phyloP scores from a whole-genome alignment of 2,113 vertebrate genomes.

The Microcebus ravelobensis region DNA sequence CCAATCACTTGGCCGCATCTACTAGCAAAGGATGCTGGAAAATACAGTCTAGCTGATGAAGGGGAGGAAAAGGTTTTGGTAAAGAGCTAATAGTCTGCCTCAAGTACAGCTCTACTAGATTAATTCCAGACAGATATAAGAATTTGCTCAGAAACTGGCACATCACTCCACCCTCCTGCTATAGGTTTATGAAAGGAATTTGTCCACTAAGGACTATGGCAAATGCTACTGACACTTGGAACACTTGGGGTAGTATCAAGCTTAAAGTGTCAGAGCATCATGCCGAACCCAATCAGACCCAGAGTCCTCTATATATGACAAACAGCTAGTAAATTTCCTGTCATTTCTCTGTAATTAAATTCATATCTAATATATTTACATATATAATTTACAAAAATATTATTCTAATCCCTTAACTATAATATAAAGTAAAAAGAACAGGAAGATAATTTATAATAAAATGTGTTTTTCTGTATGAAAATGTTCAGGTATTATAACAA shows the following conservation, averaged over 20 bases:
- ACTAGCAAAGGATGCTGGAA: neutral
- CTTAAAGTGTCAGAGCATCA: neutral
- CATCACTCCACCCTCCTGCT: neutral
- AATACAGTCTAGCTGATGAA: neutral
- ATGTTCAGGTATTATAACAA: slow-evolving; percentile 68
- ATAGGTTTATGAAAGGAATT: neutral
- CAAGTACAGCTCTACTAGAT: neutral
- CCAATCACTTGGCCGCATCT: neutral
- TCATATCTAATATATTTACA: neutral
- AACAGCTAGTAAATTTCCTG: neutral
- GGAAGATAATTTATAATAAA: slow-evolving; percentile 35
- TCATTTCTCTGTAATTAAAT: slow-evolving; percentile 3
- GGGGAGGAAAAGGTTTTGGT: neutral
- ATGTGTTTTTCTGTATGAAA: slow-evolving; percentile 54
- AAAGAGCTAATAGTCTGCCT: neutral
- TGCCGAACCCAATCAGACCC: neutral
- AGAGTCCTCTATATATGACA: neutral
- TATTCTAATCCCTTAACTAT: neutral
- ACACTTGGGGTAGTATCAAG: neutral
- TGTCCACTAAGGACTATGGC: neutral
- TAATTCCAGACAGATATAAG: neutral
- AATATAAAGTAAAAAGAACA: slow-evolving; percentile 31
- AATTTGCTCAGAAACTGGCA: neutral
- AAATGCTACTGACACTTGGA: neutral
- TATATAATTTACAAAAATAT: slow-evolving; percentile 31